A percentile compares a stretch with the other conserved stretches of the same genome.
phyloP scores from a whole-genome alignment of 1,140 invertebrate genomes.

The Spodoptera frugiperda region DNA sequence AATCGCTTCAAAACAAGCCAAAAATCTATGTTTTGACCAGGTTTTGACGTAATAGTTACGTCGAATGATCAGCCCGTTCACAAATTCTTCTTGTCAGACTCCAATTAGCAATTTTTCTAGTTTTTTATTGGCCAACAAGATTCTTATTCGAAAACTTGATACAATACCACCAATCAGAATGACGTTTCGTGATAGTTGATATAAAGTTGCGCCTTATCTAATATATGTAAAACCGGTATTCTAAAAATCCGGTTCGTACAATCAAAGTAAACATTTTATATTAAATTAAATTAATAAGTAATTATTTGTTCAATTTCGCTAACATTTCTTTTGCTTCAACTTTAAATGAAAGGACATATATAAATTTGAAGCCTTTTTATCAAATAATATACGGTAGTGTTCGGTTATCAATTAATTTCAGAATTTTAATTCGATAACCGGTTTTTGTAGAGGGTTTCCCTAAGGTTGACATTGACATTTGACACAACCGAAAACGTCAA shows the following conservation, averaged over 20 bases:
- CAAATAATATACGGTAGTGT: too few relatives aligned
- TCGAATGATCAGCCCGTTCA: conserved; percentile 55
- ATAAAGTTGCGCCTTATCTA: neutral
- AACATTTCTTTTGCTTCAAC: too few relatives aligned
- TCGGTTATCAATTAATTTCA: too few relatives aligned
- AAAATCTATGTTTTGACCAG: conserved; percentile 71
- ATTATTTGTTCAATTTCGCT: too few relatives aligned
- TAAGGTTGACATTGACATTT: neutral
- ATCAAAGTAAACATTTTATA: too few relatives aligned
- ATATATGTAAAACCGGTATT: neutral
- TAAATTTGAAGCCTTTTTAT: too few relatives aligned
- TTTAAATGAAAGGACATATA: too few relatives aligned
- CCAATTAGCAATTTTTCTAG: conserved; percentile 52
- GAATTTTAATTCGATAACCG: neutral
- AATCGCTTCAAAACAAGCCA: conserved; percentile 67
- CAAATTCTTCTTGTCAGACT: conserved; percentile 47
- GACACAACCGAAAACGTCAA: neutral
- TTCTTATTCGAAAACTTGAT: conserved; percentile 53
- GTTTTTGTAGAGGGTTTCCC: neutral
- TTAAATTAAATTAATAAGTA: too few relatives aligned
- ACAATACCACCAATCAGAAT: conserved; percentile 47
- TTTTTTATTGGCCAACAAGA: conserved; percentile 59
- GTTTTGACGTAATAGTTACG: conserved; percentile 66
- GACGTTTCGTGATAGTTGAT: neutral
- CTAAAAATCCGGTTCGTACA: neutral